Conservation (phyloP, 2,797 vertebrate genomes). For the Hippoglossus hippoglossus region DNA sequence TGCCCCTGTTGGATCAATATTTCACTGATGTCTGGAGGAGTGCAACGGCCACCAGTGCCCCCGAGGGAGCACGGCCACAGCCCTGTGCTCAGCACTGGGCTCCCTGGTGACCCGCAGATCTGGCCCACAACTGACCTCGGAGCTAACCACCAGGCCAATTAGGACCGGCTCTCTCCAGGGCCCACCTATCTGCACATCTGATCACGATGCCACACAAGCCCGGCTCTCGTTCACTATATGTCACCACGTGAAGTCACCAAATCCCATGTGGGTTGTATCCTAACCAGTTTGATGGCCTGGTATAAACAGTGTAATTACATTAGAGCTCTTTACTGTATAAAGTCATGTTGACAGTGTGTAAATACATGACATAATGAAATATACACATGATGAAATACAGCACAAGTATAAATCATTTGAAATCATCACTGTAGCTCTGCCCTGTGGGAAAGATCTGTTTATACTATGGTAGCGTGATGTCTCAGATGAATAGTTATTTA, state of each 20-base stretch:
- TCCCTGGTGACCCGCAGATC: slow-evolving; percentile 53
- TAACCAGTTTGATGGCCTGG: slow-evolving; percentile 7
- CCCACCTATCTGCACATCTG: slow-evolving; percentile 51
- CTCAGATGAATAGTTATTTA: slow-evolving; percentile 10
- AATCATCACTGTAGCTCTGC: background rate
- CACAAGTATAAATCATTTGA: background rate
- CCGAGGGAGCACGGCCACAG: slow-evolving; percentile 42
- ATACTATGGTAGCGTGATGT: background rate
- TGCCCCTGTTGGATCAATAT: slow-evolving; percentile 55
- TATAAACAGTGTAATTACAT: slow-evolving; percentile 5
- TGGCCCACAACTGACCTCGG: slow-evolving; percentile 66
- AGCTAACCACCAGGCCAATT: slow-evolving; percentile 74
- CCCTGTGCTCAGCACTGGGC: slow-evolving; percentile 36
- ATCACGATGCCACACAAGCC: slow-evolving; percentile 54
- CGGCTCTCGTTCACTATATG: slow-evolving; percentile 15
- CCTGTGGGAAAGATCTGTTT: background rate
- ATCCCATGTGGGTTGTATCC: slow-evolving; percentile 14
- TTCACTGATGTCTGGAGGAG: slow-evolving; percentile 47
- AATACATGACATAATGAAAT: background rate
- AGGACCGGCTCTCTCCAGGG: slow-evolving; percentile 53
- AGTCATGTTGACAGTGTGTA: background rate
- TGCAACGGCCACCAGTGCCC: slow-evolving; percentile 47
- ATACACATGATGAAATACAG: background rate
- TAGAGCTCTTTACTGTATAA: background rate
- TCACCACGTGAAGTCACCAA: slow-evolving; percentile 19